Evolutionary conservation across 2,888 invertebrate species (phyloP), one percentile per base, ranked within the genome.

Genomic region (Andrena hattorfiana): DNA sequence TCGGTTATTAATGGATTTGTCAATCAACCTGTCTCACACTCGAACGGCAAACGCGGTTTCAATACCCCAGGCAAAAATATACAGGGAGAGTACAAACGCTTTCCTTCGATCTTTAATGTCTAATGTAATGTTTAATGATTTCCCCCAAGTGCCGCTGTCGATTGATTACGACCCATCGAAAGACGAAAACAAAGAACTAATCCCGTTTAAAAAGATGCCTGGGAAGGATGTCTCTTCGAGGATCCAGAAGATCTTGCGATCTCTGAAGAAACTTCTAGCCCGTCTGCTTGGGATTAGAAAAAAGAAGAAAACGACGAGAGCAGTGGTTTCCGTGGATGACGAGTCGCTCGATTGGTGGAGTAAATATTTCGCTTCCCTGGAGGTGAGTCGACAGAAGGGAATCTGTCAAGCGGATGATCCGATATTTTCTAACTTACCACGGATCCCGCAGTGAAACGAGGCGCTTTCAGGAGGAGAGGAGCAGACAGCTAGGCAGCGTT

Each of bases 341-440:
- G 93, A 94, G 13, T 92, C 93, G 5, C 94, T 92, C 84, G 95
- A 94, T 77, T 95, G 95, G 95, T 95, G 95, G 95, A 95, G 94
- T 64, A 95, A 95, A 92, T 95, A 95, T 90, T 95, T 94, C 83
- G 95, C 95, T 54, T 95, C 95, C 2, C 93, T 93, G 20, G 91
- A 93, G 91, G 94, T 94, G 87, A 56, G 71, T 77, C 49, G 10
- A 2, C 4, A 13, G 35, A 30, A 13, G 13, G 28, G 26, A 30
- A 51, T 26, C 10, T 30, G 48, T 56, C 32, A 32, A 30, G 26
- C 68, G 68, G 32, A 32, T 70, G 54, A 72, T 32, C 10, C 60
- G 59, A 60, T 32, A 20, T 26, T 59, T 63, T 63, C 48, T 20
- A 49, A 49, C 67, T 59, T 7, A 10, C 10, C 23, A 4, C 13